These are phyloP conservation scores for Brachypteracias leptosomus DNA, from an alignment of 2,113 vertebrate genomes.

Conservation along the genomic window DNA sequence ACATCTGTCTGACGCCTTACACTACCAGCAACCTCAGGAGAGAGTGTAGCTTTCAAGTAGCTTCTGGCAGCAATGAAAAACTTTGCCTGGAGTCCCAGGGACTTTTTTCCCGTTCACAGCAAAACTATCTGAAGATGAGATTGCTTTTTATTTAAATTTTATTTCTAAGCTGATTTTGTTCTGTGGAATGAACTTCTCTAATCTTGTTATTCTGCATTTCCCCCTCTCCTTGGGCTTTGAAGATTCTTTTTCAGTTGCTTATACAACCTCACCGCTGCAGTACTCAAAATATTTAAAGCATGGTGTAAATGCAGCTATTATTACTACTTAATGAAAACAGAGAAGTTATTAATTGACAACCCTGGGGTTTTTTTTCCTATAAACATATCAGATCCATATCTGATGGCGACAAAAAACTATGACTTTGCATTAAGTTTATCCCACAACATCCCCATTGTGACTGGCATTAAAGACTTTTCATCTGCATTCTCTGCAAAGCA, in stretches of 20 bases:
- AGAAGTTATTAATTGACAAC: background rate
- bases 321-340: background rate
- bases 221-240: background rate
- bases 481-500: background rate
- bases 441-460: background rate
- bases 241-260: background rate
- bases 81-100: background rate
- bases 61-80: background rate
- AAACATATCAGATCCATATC: slow-evolving; percentile 7
- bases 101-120: background rate
- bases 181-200: background rate
- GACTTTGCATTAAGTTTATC: background rate
- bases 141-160: background rate
- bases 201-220: background rate
- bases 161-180: background rate
- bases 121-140: background rate
- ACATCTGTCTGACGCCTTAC: background rate
- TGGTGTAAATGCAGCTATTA: background rate
- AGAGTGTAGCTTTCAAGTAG: background rate
- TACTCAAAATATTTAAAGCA: background rate
- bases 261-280: background rate
- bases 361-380: background rate
- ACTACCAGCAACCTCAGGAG: background rate
- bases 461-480: background rate
- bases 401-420: background rate